Conservation (phyloP, 2,797 vertebrate genomes). For the Apodemus agrarius region DNA sequence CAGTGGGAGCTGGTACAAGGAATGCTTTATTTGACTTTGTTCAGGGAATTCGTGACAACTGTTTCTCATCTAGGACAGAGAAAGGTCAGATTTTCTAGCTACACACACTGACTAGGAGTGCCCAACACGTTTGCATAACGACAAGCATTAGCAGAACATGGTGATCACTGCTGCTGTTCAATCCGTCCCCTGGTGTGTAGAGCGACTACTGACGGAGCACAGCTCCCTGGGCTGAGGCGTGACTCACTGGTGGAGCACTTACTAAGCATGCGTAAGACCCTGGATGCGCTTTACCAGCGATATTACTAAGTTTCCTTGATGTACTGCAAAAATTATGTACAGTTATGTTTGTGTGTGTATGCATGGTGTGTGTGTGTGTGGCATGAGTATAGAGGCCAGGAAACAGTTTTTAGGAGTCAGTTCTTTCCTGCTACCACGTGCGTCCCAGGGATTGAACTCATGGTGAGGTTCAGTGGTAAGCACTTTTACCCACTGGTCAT, state of each 20-base stretch:
- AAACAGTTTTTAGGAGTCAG: neutral
- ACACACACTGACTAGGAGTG: neutral
- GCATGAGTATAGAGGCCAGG: neutral
- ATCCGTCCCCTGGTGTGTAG: neutral
- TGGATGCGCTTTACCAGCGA: neutral
- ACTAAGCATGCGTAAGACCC: neutral
- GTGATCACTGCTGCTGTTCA: neutral
- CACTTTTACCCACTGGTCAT: neutral
- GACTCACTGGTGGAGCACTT: neutral
- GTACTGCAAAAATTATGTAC: neutral
- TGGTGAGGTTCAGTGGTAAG: neutral
- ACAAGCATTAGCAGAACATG: neutral
- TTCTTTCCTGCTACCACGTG: neutral
- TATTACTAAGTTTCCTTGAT: neutral
- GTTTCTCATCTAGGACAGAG: conserved; percentile 21
- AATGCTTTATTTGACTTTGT: conserved; percentile 31
- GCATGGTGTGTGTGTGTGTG: neutral
- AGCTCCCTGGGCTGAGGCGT: neutral
- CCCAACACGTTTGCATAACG: neutral
- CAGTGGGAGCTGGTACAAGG: conserved; percentile 9
- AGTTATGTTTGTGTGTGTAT: neutral
- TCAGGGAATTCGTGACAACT: conserved; percentile 2
- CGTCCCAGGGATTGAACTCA: neutral
- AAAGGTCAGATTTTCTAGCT: neutral
- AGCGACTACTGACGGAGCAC: neutral